Base-by-base conservation (phyloP, 2,888 invertebrate genomes). In the Sesia apiformis region DNA sequence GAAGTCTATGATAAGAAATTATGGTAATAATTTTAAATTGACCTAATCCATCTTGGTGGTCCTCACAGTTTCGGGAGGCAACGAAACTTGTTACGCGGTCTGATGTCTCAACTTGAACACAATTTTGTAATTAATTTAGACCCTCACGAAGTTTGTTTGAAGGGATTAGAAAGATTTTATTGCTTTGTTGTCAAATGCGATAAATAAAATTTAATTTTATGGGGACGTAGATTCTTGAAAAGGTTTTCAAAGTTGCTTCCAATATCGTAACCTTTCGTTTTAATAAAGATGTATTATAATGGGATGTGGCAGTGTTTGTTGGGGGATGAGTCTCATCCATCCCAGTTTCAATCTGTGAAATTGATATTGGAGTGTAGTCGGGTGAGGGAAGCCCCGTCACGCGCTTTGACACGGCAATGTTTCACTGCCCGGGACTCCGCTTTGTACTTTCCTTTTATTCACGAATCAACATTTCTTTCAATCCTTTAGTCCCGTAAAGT, bases 1-100 rank as follows among this genome's bases (percentile, higher is more conserved):
- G 72, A 81, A 81, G 77, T 81, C 81, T 75, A 68, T 70, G 74
- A 76, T 79, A 79, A 78, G 78, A 78, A 79, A 81, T 83, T 82
- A 82, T 82, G 81, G 76, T 79, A 82, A 83, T 83, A 68, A 79
- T 81, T 83, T 81, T 78, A 79, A 81, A 81, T 81, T 78, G 81
- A 81, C 77, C 80, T 77, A 77, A 82, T 81, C 83, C 80, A 79
- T 79, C 79, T 77, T 81, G 78, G 70, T 73, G 65, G 59, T 52
- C 52, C 66, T 64, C 63, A 60, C 67, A 75, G 72, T 74, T 76
- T 50, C 65, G 62, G 61, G 61, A 63, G 63, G 65, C 66, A 66
- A 71, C 69, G 69, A 72, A 77, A 78, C 72, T 81, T 78, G 74
- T 75, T 70, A 69, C 63, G 62, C 63, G 64, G 69, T 66, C 65